phyloP scores from a whole-genome alignment of 2,888 invertebrate genomes.

The Rhingia campestris region DNA sequence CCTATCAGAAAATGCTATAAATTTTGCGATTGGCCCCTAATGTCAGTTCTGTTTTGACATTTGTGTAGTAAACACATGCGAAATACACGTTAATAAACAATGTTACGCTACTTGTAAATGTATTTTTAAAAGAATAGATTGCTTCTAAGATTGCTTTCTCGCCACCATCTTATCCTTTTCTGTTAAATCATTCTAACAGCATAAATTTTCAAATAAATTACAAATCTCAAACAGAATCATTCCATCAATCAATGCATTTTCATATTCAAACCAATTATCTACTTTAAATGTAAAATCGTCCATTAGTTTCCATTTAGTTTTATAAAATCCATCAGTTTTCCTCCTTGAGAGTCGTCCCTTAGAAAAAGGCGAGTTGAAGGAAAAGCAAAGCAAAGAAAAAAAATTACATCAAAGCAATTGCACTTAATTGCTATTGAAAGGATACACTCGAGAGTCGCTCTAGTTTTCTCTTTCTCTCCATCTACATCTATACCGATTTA shows the following conservation, averaged over 20 bases:
- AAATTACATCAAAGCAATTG: conserved; percentile 25
- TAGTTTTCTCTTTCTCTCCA: no score
- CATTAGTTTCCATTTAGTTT: conserved; percentile 16
- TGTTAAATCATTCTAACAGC: no score
- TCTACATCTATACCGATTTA: not conserved
- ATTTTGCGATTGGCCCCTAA: no score
- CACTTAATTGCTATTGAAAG: conserved; percentile 20
- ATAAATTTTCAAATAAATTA: no score
- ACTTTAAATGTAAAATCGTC: not conserved
- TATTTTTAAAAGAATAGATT: no score
- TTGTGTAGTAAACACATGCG: no score
- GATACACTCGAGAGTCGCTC: conserved; percentile 10
- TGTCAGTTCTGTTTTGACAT: no score
- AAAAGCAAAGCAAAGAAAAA: not conserved
- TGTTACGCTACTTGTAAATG: no score
- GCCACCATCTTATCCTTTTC: no score
- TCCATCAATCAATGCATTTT: not conserved
- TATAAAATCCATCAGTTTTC: conserved; percentile 13
- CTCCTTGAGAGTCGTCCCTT: not conserved
- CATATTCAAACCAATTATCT: conserved; percentile 7
- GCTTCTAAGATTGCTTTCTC: no score
- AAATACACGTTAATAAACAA: no score
- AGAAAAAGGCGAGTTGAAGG: not conserved
- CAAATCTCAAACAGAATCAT: not conserved
- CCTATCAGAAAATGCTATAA: no score